phyloP scores from a whole-genome alignment of 1,140 invertebrate species.

The Phenacoccus solenopsis region DNA sequence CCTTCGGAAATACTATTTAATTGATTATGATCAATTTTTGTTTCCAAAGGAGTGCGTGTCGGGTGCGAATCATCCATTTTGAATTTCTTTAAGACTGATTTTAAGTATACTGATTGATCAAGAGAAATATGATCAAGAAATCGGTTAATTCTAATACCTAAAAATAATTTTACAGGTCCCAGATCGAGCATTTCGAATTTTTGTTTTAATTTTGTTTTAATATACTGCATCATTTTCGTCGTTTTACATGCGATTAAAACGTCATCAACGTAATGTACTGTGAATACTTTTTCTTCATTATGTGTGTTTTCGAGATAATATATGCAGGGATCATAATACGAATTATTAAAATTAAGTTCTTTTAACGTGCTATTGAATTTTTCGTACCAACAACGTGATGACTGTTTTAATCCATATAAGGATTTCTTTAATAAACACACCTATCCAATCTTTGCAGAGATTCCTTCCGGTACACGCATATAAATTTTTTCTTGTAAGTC shows the following conservation, averaged over 20 bases:
- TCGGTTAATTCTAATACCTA: conserved; percentile 23
- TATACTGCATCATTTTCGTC: background rate
- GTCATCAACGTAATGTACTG: conserved; percentile 20
- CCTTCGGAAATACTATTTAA: conserved; percentile 22
- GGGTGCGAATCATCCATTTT: conserved; percentile 16
- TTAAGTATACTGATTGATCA: conserved; percentile 16
- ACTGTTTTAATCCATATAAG: conserved; percentile 23
- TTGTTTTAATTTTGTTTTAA: conserved; percentile 18
- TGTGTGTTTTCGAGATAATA: background rate
- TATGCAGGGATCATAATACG: background rate
- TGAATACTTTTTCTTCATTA: background rate
- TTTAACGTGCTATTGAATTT: conserved; percentile 19
- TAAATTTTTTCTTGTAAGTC: conserved; percentile 33
- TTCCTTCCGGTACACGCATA: conserved; percentile 32
- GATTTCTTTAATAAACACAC: conserved; percentile 24
- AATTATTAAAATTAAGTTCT: background rate
- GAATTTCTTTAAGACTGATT: conserved; percentile 20
- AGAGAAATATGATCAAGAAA: background rate
- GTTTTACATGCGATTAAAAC: conserved; percentile 17
- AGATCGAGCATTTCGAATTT: conserved; percentile 26
- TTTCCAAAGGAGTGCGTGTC: conserved; percentile 12
- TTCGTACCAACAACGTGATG: conserved; percentile 21
- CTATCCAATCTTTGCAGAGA: conserved; percentile 19
- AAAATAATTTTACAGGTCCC: conserved; percentile 26
- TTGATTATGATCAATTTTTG: background rate